Percentiles rank a stretch among this genome's conserved stretches.
Evolutionary conservation across 2,113 vertebrate genomes (phyloP).

Genomic region (Craseonycteris thonglongyai): DNA sequence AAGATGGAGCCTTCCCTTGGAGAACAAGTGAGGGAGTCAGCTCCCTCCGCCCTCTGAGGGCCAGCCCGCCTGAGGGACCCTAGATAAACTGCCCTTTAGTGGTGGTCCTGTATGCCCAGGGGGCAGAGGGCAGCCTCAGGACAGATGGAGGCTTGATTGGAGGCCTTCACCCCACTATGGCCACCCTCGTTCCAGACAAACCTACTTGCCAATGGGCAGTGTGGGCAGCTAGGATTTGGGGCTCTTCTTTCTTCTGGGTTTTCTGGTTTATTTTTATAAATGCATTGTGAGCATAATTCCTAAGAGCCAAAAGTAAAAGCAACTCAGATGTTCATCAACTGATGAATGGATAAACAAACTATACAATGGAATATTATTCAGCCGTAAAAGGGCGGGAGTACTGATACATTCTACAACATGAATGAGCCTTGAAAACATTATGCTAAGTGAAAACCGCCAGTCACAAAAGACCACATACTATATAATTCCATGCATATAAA

Average conservation of each 20-base stretch:
- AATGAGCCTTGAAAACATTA: not conserved
- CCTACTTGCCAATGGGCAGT: not conserved
- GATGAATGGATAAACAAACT: not conserved
- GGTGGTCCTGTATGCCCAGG: not conserved
- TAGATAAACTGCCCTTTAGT: not conserved
- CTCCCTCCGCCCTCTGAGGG: not conserved
- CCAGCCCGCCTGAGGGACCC: not conserved
- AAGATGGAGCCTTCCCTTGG: not conserved
- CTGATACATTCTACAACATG: not conserved
- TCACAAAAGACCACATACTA: not conserved
- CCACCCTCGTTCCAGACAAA: not conserved
- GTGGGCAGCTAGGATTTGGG: not conserved
- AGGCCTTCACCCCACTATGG: fast-evolving
- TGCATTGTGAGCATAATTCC: not conserved
- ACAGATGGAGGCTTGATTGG: not conserved
- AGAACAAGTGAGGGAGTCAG: not conserved
- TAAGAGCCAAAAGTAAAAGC: not conserved
- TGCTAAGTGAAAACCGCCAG: not conserved
- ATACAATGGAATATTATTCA: not conserved
- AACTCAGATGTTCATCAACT: not conserved
- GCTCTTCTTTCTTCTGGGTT: not conserved
- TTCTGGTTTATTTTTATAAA: not conserved
- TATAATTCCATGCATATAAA: not conserved
- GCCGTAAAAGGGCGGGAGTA: not conserved
- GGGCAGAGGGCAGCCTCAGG: fast-evolving